Base-by-base conservation (phyloP, 2,888 invertebrate species). In the Rotaria sp. region DNA sequence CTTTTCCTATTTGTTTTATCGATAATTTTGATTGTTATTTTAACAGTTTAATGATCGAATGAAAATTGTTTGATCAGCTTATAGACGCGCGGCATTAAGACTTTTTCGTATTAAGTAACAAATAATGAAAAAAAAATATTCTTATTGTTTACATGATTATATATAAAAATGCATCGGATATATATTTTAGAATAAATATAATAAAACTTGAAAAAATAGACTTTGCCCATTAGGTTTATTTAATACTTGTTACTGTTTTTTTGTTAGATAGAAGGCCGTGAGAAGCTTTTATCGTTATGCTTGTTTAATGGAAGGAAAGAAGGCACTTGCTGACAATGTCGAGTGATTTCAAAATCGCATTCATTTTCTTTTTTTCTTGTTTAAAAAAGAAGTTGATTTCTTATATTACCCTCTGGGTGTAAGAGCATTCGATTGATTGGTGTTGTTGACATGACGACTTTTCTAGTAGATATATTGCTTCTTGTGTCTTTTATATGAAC, bases 391-490 rank as follows among this genome's bases (percentile, higher is more conserved):
- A 67, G 67, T 67, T 30, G 35, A 67, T 67, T 67, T 67, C 67
- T 38, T 15, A 35, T 21, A 67, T 67, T 67, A 30, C 35, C 67
- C 67, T 67, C 18, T 38, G 35, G 67, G 18, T 67, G 67, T 67
- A 7, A 67, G 21, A 67, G 67, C 11, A 67, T 30, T 67, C 67
- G 35, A 67, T 38, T 30, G 35, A 67, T 67, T 67, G 67, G 35
- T 67, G 35, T 67, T 67, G 67, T 67, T 67, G 67, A 67, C 67
- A 67, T 67, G 67, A 67, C 35, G 35, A 67, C 35, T 67, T 67
- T 67, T 67, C 67, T 30, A 21, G 2, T 67, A 30, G 2, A 67
- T 74, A 38, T 75, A 41, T 75, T 75, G 75, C 75, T 75, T 75
- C 45, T 41, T 75, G n/a, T 67, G 67, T 67, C 24, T 35, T 67